These are phyloP conservation scores for Aurelia aurita complex sp. Pacific DNA, from an alignment of 30 jellyfish, hydroid and myxozoan species.

Conservation along the genomic window DNA sequence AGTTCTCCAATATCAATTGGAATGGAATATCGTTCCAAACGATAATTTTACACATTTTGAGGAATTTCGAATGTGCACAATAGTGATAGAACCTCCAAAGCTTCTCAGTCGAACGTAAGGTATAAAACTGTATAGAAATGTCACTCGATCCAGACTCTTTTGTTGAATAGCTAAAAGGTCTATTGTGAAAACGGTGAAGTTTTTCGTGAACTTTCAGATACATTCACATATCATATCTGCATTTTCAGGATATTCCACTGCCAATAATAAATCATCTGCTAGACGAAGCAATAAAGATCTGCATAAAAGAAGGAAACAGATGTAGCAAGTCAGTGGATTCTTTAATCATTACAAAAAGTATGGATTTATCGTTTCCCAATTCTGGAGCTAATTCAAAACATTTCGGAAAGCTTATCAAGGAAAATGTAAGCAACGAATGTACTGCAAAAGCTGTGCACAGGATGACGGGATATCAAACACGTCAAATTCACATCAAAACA, in stretches of 20 bases:
- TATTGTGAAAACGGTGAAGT: no score
- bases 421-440: no score
- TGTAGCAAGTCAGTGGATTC: background rate
- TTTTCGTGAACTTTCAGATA: no score
- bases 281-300: constrained; percentile 40
- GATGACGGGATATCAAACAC: background rate
- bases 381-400: background rate
- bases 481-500: background rate
- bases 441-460: background rate
- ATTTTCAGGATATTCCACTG: constrained; percentile 41
- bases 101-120: no score
- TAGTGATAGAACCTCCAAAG: no score
- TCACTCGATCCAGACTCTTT: no score
- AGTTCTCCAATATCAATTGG: no score
- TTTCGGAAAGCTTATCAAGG: background rate
- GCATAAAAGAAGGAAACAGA: constrained; percentile 17
- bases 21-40: no score
- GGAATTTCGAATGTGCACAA: no score
- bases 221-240: background rate
- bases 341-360: background rate
- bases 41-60: no score
- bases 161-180: no score
- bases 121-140: no score
- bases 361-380: background rate
- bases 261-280: constrained; percentile 38